A percentile compares a stretch with the other conserved stretches of the same genome.
Evolutionary conservation across 1,140 invertebrate genomes (phyloP).

Genomic region (Solenopsis invicta): DNA sequence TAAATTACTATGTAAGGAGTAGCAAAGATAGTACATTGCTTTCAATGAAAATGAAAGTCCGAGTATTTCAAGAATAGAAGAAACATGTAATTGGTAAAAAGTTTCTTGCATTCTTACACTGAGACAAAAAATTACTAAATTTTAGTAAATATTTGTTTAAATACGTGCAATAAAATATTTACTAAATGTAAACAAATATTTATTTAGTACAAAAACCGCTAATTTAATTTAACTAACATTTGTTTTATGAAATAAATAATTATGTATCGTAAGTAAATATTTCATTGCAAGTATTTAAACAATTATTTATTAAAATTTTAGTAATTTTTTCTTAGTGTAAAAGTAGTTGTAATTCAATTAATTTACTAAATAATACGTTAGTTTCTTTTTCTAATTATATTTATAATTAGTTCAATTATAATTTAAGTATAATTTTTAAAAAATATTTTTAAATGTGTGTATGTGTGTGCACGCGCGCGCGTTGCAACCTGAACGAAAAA

Average conservation of each 20-base stretch:
- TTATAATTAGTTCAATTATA: too few relatives aligned
- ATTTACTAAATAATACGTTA: constrained; percentile 5
- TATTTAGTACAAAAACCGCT: too few relatives aligned
- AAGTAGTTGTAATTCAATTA: neutral
- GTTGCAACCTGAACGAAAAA: constrained; percentile 12
- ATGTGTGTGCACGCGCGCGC: neutral
- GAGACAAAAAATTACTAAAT: too few relatives aligned
- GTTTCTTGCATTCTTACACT: neutral
- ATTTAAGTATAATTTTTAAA: neutral
- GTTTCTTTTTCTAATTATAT: constrained; percentile 7
- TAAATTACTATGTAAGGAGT: neutral
- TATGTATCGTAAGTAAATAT: too few relatives aligned
- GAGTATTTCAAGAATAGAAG: neutral
- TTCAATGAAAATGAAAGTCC: neutral
- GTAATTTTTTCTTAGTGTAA: too few relatives aligned
- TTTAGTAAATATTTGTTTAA: too few relatives aligned
- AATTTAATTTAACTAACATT: too few relatives aligned
- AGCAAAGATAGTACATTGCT: neutral
- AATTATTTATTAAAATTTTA: too few relatives aligned
- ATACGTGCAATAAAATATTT: too few relatives aligned
- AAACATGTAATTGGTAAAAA: neutral
- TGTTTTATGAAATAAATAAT: too few relatives aligned
- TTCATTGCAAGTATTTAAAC: too few relatives aligned
- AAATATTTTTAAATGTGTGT: constrained; percentile 3
- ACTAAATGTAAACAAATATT: too few relatives aligned